Evolutionary conservation across 2,113 vertebrate species (phyloP).

Genomic region (Nothoprocta pentlandii): DNA sequence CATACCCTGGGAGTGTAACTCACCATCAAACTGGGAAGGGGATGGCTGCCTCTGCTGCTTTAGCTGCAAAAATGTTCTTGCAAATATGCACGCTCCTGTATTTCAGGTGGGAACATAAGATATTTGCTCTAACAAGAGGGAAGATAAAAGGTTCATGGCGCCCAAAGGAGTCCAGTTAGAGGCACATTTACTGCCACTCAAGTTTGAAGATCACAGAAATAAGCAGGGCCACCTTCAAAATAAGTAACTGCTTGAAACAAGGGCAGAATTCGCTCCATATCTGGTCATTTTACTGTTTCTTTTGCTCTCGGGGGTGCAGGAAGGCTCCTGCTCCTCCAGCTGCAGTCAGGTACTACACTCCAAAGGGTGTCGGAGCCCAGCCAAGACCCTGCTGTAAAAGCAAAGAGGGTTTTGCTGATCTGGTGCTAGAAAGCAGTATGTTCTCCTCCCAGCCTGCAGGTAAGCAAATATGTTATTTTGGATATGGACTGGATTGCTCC

Average conservation of each 20-base stretch:
- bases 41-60: neutral
- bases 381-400: neutral
- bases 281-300: neutral
- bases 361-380: neutral
- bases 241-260: neutral
- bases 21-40: neutral
- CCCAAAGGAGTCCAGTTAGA: neutral
- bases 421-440: neutral
- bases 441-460: neutral
- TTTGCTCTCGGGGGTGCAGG: neutral
- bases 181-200: neutral
- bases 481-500: no score
- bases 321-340: neutral
- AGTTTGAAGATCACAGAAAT: neutral
- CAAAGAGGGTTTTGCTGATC: neutral
- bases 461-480: neutral
- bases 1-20: neutral
- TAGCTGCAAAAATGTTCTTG: neutral
- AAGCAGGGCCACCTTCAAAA: neutral
- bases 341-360: neutral
- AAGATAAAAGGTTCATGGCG: neutral
- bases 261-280: rapidly evolving
- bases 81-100: neutral
- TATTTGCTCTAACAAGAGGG: neutral
- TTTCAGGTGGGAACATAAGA: neutral